These are phyloP conservation scores for Aphrophora alni DNA, from an alignment of 2,888 invertebrate species.

Conservation along the genomic window DNA sequence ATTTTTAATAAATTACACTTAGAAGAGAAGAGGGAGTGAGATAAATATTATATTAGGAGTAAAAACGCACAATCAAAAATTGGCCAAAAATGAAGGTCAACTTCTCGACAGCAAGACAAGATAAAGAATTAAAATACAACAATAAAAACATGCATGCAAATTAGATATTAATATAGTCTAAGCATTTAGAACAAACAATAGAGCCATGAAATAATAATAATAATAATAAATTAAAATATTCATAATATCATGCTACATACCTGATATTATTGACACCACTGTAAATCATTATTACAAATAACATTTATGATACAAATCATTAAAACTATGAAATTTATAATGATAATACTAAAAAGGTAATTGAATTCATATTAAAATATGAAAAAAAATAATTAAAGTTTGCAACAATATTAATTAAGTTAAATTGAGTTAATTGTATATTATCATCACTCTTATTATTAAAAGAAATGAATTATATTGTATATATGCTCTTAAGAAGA, in stretches of 20 bases:
- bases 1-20: conserved; percentile 10
- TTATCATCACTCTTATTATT: too few relatives aligned
- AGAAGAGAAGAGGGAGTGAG: conserved; percentile 40
- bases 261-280: not conserved
- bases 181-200: not conserved
- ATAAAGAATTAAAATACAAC: conserved; percentile 44
- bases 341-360: too few relatives aligned
- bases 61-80: conserved; percentile 64
- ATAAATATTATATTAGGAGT: conserved; percentile 57
- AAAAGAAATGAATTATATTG: too few relatives aligned
- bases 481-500: too few relatives aligned
- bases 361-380: too few relatives aligned
- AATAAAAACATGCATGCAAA: conserved; percentile 39
- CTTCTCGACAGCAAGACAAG: conserved; percentile 75
- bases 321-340: too few relatives aligned
- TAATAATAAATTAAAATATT: too few relatives aligned
- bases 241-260: not conserved
- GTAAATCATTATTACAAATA: not conserved
- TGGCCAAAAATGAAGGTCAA: conserved; percentile 95
- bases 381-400: too few relatives aligned
- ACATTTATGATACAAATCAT: too few relatives aligned
- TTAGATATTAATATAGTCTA: conserved; percentile 11
- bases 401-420: too few relatives aligned
- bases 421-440: too few relatives aligned
- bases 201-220: not conserved